Conservation (phyloP, 1,140 invertebrate species). For the Scaptomyza montana region DNA sequence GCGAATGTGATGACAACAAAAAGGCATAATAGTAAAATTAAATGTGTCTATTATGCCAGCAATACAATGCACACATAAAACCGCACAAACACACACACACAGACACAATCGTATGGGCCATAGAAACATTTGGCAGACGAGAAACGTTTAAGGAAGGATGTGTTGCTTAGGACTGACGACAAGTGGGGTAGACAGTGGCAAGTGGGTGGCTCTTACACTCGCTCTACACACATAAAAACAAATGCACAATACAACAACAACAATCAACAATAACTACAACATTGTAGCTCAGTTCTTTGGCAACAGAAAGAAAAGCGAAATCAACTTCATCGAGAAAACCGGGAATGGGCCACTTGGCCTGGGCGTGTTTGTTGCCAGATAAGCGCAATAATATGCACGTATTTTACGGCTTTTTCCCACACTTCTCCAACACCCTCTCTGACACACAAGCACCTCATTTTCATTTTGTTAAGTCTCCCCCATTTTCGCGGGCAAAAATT, state of each 20-base stretch:
- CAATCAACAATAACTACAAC: constrained; percentile 33
- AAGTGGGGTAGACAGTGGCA: constrained; percentile 8
- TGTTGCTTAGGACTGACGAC: constrained; percentile 63
- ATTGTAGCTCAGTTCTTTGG: constrained; percentile 45
- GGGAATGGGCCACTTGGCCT: constrained; percentile 60
- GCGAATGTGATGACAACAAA: constrained; percentile 80
- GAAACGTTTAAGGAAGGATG: constrained; percentile 81
- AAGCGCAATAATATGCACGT: constrained; percentile 81
- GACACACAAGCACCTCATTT: constrained; percentile 6
- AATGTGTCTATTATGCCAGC: constrained; percentile 81
- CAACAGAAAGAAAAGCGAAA: constrained; percentile 50
- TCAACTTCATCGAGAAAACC: constrained; percentile 57
- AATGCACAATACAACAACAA: constrained; percentile 32
- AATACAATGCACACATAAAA: constrained; percentile 81
- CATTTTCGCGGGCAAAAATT: constrained; percentile 25
- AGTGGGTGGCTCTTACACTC: neutral
- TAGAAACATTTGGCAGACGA: constrained; percentile 71
- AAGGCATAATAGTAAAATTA: constrained; percentile 82
- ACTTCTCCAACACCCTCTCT: neutral
- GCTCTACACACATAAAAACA: constrained; percentile 49
- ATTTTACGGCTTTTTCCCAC: constrained; percentile 62
- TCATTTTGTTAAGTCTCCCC: neutral
- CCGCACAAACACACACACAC: constrained; percentile 55
- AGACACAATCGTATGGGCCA: constrained; percentile 44
- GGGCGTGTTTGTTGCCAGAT: constrained; percentile 78